A percentile compares a stretch with the other conserved stretches of the same genome.
These are phyloP conservation scores for Pomacea canaliculata DNA, from an alignment of 2,888 invertebrate genomes.

Conservation along the genomic window DNA sequence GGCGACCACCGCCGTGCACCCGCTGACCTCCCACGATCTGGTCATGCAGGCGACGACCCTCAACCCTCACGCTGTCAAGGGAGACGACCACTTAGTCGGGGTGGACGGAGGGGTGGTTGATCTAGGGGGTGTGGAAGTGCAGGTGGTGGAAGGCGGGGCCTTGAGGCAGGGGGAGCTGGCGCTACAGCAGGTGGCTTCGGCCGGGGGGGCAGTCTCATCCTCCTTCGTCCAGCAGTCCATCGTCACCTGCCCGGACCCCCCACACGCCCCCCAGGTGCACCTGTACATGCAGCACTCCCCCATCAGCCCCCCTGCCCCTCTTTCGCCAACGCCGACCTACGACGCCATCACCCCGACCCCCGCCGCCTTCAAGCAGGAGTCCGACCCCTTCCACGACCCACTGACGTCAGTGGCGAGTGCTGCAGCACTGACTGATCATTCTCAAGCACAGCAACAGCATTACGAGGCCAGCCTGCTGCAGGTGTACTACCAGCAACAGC, in stretches of 20 bases:
- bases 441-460: conserved; percentile 1
- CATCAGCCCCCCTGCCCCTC: conserved; percentile 26
- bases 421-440: conserved; percentile 1
- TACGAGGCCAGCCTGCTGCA: conserved; percentile 21
- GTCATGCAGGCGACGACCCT: conserved; percentile 13
- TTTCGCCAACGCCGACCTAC: conserved; percentile 29
- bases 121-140: conserved; percentile 12
- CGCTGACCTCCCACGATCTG: conserved; percentile 18
- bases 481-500: conserved; percentile 7
- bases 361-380: conserved; percentile 28
- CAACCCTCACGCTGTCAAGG: conserved; percentile 11
- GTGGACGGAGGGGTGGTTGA: conserved; percentile 15
- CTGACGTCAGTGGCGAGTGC: not conserved
- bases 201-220: not conserved
- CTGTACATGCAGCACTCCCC: conserved; percentile 35
- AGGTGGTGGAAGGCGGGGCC: conserved; percentile 10
- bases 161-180: not conserved
- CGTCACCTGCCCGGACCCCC: not conserved
- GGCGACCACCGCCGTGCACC: conserved; percentile 13
- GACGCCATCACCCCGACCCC: conserved; percentile 34
- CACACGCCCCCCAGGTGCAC: conserved; percentile 3
- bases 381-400: conserved; percentile 18
- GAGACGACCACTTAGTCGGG: not conserved
- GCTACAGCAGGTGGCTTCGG: not conserved
- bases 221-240: not conserved